Conservation (phyloP, 1,140 invertebrate species). For the Diorhabda elongata region DNA sequence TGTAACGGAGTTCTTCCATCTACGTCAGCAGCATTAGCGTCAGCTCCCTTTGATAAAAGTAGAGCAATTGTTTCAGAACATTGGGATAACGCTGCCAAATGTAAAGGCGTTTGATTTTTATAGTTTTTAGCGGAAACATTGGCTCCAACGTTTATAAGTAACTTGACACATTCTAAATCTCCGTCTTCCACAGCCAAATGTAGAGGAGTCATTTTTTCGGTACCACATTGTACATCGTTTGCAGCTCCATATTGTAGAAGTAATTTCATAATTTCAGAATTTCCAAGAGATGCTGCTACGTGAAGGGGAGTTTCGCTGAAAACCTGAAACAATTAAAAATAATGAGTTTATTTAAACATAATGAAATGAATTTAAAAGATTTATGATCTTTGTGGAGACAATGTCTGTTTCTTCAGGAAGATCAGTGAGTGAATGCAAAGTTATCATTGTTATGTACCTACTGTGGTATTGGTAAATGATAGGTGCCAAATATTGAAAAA, state of each 20-base stretch:
- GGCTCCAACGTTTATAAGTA: slow-evolving; percentile 70
- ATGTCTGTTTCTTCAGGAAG: too few species aligned
- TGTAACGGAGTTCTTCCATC: slow-evolving; percentile 75
- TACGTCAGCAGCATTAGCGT: slow-evolving; percentile 60
- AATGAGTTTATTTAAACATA: not conserved
- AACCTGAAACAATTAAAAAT: slow-evolving; percentile 48
- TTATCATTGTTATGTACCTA: too few species aligned
- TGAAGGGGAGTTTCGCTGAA: slow-evolving; percentile 81
- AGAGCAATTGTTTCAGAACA: slow-evolving; percentile 67
- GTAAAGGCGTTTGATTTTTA: slow-evolving; percentile 71
- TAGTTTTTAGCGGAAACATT: slow-evolving; percentile 62
- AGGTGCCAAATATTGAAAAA: too few species aligned
- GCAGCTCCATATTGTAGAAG: slow-evolving; percentile 70
- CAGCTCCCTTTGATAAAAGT: slow-evolving; percentile 57
- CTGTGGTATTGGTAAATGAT: too few species aligned
- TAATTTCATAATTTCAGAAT: slow-evolving; percentile 61
- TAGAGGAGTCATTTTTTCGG: slow-evolving; percentile 65
- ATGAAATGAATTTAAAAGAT: too few species aligned
- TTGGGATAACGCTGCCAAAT: slow-evolving; percentile 72
- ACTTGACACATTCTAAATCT: slow-evolving; percentile 62
- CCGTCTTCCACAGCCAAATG: slow-evolving; percentile 81
- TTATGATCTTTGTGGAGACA: too few species aligned
- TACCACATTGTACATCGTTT: slow-evolving; percentile 66
- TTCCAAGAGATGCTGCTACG: slow-evolving; percentile 71
- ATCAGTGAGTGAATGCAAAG: too few species aligned